Evolutionary conservation across 53 echinoderm and acorn worm genomes (phyloP), one percentile per base, ranked within the genome.

Genomic region (Apostichopus leukothele): DNA sequence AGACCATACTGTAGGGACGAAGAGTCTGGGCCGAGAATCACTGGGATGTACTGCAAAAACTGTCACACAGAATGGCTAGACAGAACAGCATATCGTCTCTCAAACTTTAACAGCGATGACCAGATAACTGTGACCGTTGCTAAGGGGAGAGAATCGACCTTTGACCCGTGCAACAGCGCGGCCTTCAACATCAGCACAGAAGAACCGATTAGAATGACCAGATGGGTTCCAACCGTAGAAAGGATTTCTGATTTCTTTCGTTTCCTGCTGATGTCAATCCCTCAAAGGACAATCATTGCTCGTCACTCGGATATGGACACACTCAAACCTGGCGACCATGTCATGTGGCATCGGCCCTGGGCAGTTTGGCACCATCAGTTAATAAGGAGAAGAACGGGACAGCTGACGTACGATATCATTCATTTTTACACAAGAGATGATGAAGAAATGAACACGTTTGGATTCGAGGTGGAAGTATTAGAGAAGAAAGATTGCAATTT

Each of bases 281-380:
- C 83, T 7, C 57, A 59, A 61, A 83, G 83, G 25, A 83, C 14
- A 27, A 60, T 83, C 57, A 83, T 83, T 21, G 83, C 54, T n/a
- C 60, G 27, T 1, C 7, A 26, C 6, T 83, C 83, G 59, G 83
- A 52, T 52, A 83, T 83, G 83, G 61, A 83, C 14, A 60, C 3
- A 11, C 57, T 83, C 16, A 10, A 59, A 23, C 83, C 83, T 20
- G 83, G 83, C 20, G 26, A n/a, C 22, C 83, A 84, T 60, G 60
- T 84, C 9, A 84, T 84, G 84, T 84, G 84, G 84, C 84, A 84
- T 63, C 84, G 84, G 60, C 84, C 84, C 14, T 84, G 26, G 12
- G 63, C 10, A 4, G 60, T 59, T 1, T 84, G 63, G 63, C 84
- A 84, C 59, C 84, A 84, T 22, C 84, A 84, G 60, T 60, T 84